Evolutionary conservation across 2,797 vertebrate genomes (phyloP).

Genomic region (Astyanax mexicanus): DNA sequence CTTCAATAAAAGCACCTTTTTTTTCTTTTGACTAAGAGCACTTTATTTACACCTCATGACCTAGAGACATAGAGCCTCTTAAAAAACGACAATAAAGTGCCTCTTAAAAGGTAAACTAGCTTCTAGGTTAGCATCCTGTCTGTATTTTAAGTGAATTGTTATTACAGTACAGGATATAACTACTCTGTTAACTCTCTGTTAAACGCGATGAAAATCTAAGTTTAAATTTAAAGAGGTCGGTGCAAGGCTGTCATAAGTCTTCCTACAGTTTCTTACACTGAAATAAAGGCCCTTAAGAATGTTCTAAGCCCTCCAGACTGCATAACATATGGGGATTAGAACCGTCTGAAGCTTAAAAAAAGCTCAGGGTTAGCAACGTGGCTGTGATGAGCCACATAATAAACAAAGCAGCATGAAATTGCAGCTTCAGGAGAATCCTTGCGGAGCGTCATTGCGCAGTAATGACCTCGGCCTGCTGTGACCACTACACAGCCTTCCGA

Average conservation of each 20-base stretch:
- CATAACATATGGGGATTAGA: conserved; percentile 49
- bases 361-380: conserved; percentile 30
- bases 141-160: background rate
- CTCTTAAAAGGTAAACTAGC: background rate
- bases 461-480: background rate
- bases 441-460: conserved; percentile 18
- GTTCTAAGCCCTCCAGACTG: conserved; percentile 29
- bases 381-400: conserved; percentile 45
- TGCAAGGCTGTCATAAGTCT: background rate
- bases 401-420: conserved; percentile 44
- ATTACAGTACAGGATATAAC: background rate
- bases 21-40: background rate
- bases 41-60: conserved; percentile 6
- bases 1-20: conserved; percentile 13
- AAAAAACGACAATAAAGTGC: background rate
- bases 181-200: background rate
- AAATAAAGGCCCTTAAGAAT: conserved; percentile 32
- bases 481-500: background rate
- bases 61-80: background rate
- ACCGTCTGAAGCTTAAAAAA: conserved; percentile 40
- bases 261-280: background rate
- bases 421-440: conserved; percentile 33
- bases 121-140: background rate
- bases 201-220: background rate
- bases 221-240: conserved; percentile 17